Percentiles rank a stretch among this genome's conserved stretches.
Evolutionary conservation across 1,140 invertebrate species (phyloP).

Genomic region (Saccostrea glomerata): DNA sequence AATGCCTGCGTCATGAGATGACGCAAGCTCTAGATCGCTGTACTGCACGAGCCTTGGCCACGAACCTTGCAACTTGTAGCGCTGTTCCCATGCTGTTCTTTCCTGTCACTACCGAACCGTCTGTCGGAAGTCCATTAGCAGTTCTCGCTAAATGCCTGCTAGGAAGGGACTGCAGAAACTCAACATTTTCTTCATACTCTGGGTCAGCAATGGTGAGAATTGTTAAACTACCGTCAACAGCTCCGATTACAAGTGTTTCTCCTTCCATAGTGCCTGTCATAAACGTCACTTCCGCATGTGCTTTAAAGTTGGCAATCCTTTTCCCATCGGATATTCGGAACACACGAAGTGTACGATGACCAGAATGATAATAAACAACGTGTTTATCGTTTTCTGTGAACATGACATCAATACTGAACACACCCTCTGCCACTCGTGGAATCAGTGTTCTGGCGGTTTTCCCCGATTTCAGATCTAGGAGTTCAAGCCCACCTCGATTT

Average conservation of each 20-base stretch:
- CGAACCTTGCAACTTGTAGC: constrained; percentile 74
- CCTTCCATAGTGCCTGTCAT: constrained; percentile 91
- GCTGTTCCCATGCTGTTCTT: constrained; percentile 72
- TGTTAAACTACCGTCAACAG: constrained; percentile 95
- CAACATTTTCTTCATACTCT: constrained; percentile 68
- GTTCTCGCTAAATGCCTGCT: constrained; percentile 63
- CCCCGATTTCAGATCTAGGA: constrained; percentile 80
- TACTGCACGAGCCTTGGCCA: constrained; percentile 72
- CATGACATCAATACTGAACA: constrained; percentile 95
- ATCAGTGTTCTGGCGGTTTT: constrained; percentile 93
- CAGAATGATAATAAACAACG: constrained; percentile 97
- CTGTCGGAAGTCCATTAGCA: constrained; percentile 49
- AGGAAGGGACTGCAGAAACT: constrained; percentile 72
- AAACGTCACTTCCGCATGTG: constrained; percentile 93
- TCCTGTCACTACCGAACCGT: constrained; percentile 62
- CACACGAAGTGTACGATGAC: constrained; percentile 93
- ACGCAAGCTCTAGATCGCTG: constrained; percentile 75
- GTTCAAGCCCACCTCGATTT: constrained; percentile 92
- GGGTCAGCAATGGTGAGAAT: constrained; percentile 94
- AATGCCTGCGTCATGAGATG: constrained; percentile 63
- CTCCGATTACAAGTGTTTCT: constrained; percentile 89
- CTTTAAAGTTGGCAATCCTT: constrained; percentile 94
- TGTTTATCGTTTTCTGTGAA: constrained; percentile 97
- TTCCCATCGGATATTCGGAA: constrained; percentile 93
- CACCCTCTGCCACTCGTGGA: constrained; percentile 93